These are phyloP conservation scores for Chorisops tibialis DNA, from an alignment of 2,888 invertebrate genomes.

Conservation along the genomic window DNA sequence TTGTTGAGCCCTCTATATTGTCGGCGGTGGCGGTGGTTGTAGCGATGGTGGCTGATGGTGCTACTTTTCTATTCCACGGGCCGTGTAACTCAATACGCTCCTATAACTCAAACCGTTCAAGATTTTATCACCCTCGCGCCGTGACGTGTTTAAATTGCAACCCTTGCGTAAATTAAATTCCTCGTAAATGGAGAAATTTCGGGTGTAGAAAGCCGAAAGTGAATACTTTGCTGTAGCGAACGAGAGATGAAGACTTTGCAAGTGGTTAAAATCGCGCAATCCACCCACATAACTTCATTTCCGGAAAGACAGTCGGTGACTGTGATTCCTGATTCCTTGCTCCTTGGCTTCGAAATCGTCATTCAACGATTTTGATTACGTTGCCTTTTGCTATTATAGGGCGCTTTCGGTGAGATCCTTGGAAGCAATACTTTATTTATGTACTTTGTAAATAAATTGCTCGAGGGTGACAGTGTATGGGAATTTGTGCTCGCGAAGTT, in stretches of 20 bases:
- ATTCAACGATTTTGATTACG: constrained; percentile 14
- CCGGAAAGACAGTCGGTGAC: constrained; percentile 29
- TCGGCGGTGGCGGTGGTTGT: background rate
- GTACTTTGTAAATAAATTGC: no score
- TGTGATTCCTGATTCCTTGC: constrained; percentile 16
- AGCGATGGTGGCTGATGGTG: background rate
- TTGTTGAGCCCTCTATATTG: background rate
- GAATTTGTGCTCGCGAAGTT: no score
- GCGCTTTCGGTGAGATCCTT: no score
- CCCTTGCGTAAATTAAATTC: constrained; percentile 26
- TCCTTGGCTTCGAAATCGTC: background rate
- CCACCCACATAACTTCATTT: constrained; percentile 34
- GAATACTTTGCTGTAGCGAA: background rate
- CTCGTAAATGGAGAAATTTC: background rate
- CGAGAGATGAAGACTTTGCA: background rate
- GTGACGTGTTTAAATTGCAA: constrained; percentile 5
- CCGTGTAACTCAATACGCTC: constrained; percentile 12
- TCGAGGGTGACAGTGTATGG: no score
- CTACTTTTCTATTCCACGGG: background rate
- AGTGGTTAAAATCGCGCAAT: constrained; percentile 28
- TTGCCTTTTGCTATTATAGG: background rate
- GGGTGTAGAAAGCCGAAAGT: background rate
- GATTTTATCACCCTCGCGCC: background rate
- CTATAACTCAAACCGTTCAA: background rate
- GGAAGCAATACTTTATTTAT: no score